A percentile compares a stretch with the other conserved stretches of the same genome.
These are phyloP conservation scores for Spisula subtruncata DNA, from an alignment of 2,888 invertebrate species.

Conservation along the genomic window DNA sequence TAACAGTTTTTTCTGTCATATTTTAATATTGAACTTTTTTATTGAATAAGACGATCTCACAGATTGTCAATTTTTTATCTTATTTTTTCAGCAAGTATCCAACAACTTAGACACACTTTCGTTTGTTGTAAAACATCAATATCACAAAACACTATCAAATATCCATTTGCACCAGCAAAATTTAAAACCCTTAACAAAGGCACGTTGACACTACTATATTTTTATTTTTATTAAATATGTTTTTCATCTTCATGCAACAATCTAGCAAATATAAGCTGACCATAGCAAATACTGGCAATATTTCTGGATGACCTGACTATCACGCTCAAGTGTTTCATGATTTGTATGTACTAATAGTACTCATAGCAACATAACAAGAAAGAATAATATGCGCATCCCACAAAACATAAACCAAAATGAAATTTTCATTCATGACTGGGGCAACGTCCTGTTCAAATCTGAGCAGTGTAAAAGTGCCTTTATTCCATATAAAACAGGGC, in stretches of 20 bases:
- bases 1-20: not conserved
- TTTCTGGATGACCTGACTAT: too few relatives aligned
- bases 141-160: not conserved
- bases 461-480: not conserved
- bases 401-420: not conserved
- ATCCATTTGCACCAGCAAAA: constrained; percentile 11
- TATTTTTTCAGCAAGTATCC: not conserved
- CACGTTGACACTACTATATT: not conserved
- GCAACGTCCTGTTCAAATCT: not conserved
- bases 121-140: not conserved
- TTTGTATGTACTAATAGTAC: too few relatives aligned
- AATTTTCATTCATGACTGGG: not conserved
- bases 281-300: too few relatives aligned
- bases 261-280: too few relatives aligned
- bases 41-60: not conserved
- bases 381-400: not conserved
- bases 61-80: not conserved
- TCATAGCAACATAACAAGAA: too few relatives aligned
- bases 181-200: not conserved
- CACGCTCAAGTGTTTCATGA: too few relatives aligned
- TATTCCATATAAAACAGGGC: not conserved
- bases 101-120: not conserved
- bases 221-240: too few relatives aligned
- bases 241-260: too few relatives aligned
- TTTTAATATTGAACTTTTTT: constrained; percentile 16